Evolutionary conservation across 2,888 invertebrate genomes (phyloP).

Genomic region (Aelia acuminata): DNA sequence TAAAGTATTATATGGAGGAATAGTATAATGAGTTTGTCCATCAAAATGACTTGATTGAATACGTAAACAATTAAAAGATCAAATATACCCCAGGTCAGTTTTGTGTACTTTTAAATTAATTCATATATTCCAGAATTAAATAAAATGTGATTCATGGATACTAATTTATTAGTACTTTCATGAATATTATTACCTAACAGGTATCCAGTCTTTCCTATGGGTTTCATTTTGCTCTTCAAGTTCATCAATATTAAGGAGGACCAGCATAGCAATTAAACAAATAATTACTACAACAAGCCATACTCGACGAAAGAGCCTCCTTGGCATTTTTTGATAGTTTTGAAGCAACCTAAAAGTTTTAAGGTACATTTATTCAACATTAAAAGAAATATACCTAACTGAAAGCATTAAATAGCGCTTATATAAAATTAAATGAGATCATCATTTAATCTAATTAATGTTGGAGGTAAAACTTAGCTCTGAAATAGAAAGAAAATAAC

Average conservation of each 20-base stretch:
- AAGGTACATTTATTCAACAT: not conserved
- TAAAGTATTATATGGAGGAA: no score
- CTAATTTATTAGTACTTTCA: no score
- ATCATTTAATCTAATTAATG: not conserved
- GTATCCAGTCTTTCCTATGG: slow-evolving; percentile 63
- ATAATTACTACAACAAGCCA: slow-evolving; percentile 56
- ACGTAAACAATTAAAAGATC: no score
- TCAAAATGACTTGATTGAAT: no score
- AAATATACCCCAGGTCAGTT: no score
- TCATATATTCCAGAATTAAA: no score
- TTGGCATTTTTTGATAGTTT: slow-evolving; percentile 57
- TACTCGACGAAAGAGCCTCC: slow-evolving; percentile 58
- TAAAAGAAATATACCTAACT: not conserved
- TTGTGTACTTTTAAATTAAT: no score
- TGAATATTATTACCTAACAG: slow-evolving; percentile 62
- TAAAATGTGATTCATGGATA: no score
- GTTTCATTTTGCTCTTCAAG: slow-evolving; percentile 49
- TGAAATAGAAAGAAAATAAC: not conserved
- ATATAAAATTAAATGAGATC: not conserved
- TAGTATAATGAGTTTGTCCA: no score
- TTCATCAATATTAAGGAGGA: slow-evolving; percentile 39
- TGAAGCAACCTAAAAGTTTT: not conserved
- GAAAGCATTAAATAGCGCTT: not conserved
- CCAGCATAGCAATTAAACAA: slow-evolving; percentile 24
- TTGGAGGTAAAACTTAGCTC: not conserved